These are phyloP conservation scores for Notodonta ziczac DNA, from an alignment of 2,888 invertebrate genomes.

Conservation along the genomic window DNA sequence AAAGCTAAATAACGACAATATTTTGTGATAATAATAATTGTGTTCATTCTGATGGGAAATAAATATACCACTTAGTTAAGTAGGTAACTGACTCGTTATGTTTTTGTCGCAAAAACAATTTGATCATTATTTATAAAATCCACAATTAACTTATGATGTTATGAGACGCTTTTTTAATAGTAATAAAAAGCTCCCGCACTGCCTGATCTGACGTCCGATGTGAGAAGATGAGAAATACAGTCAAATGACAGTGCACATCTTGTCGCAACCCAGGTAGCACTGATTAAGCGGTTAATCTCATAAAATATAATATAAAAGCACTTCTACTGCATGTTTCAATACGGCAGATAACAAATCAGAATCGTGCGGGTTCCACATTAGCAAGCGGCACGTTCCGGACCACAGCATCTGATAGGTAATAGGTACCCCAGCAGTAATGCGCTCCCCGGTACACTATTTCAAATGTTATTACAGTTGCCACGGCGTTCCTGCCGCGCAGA, in stretches of 20 bases:
- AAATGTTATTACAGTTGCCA: slow-evolving; percentile 65
- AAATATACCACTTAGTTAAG: too few species aligned
- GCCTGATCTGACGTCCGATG: too few species aligned
- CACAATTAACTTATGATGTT: too few species aligned
- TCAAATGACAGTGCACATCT: background rate
- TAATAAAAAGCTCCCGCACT: too few species aligned
- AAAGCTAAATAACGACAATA: background rate
- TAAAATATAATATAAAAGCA: slow-evolving; percentile 29
- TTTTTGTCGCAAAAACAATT: too few species aligned
- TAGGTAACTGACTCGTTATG: too few species aligned
- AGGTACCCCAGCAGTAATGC: slow-evolving; percentile 55
- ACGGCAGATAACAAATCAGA: slow-evolving; percentile 72
- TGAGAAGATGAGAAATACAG: too few species aligned
- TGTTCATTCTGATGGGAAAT: too few species aligned
- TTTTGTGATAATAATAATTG: too few species aligned
- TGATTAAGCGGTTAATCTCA: slow-evolving; percentile 24
- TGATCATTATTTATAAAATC: too few species aligned
- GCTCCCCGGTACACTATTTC: slow-evolving; percentile 62
- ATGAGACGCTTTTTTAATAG: too few species aligned
- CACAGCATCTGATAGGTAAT: slow-evolving; percentile 73
- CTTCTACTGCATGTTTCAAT: slow-evolving; percentile 29
- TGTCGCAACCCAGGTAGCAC: slow-evolving; percentile 6
- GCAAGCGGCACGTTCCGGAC: slow-evolving; percentile 72
- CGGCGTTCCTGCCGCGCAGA: slow-evolving; percentile 56
- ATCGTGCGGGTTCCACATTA: slow-evolving; percentile 78